Evolutionary conservation across 2,113 vertebrate genomes (phyloP), one percentile per base, ranked within the genome.

Genomic region (Syrmaticus mikado): DNA sequence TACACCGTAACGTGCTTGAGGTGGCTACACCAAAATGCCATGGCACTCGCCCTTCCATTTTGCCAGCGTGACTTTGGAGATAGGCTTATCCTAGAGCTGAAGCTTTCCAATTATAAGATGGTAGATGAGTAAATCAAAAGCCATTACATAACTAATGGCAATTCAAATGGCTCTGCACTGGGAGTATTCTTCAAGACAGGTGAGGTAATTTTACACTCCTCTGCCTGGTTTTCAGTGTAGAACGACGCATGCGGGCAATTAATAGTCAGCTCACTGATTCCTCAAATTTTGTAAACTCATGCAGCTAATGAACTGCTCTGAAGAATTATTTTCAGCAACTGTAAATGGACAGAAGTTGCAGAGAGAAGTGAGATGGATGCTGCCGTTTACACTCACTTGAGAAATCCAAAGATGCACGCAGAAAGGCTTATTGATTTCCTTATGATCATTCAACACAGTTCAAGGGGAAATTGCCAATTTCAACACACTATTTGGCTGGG

Each of bases 361-460:
- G 77, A 90, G 40, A 58, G 61, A 88, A 96, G 76, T 53, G 77
- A 93, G 91, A 96, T 94, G n/a, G 68, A 96, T 96, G 70, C 71
- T 65, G 86, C 66, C 4, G 0, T 82, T 91, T 89, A 80, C 66
- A 78, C 50, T 85, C 82, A 74, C 52, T 87, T 74, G 57, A 87
- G 70, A 83, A 97, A 88, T 16, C 8, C 0, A 60, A 70, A 82
- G 92, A 92, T 70, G 84, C 66, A 67, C 40, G 88, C 52, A 90
- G 72, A 83, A 92, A 95, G 62, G 79, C 43, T 92, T 95, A 96
- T 92, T 89, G 93, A 94, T 95, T 93, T 95, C 90, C 91, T 87
- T 88, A 93, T 68, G 72, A 95, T 85, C 92, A 87, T 94, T 90
- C 92, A 90, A 83, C 82, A 92, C 50, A 75, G 82, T 94, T 95